Base-by-base conservation (phyloP, 2,113 vertebrate species). In the Anhinga rufa region DNA sequence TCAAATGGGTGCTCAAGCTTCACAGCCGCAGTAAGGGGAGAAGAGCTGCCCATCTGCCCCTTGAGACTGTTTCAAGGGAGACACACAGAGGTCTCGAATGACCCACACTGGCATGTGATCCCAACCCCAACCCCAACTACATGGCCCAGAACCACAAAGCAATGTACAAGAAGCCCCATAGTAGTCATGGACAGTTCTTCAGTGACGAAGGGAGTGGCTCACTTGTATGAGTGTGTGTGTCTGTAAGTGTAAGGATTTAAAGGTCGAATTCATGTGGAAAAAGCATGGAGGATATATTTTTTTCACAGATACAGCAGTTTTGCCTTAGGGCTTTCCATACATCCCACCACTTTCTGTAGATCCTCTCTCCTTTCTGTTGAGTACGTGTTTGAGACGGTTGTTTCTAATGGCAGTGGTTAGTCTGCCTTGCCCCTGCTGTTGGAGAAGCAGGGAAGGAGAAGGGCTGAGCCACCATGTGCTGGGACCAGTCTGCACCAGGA, bases 81-180 rank as follows among this genome's bases (percentile, higher is more conserved):
- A 26, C 18, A 48, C 36, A 17, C 17, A 52, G 44, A 78, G 46
- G 28, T 57, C 42, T 44, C 9, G 34, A 65, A 44, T 21, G 38
- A 68, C 24, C 52, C 75, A 52, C 0, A 1, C 0, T 54, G 32
- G 14, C 4, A 0, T 10, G 32, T 64, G 42, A 49, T 34, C 61
- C 26, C 48, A 66, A 42, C 4, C 48, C 49, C 46, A 58, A 14
- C 24, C 10, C 21, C 51, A 48, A 7, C 40, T 9, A 9, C 34
- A 42, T 5, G 19, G n/a, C 6, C 29, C 44, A 32, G 38, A 61
- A 22, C n/a, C 54, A 68, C 57, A 36, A 34, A 64, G 57, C 15
- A 9, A 0, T 8, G 29, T 8, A 46, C 8, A 44, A 58, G 40
- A 36, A 70, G 6, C 40, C 24, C 36, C 58, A 11, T 2, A 49